phyloP scores from a whole-genome alignment of 2,113 vertebrate species.

The Rattus rattus region DNA sequence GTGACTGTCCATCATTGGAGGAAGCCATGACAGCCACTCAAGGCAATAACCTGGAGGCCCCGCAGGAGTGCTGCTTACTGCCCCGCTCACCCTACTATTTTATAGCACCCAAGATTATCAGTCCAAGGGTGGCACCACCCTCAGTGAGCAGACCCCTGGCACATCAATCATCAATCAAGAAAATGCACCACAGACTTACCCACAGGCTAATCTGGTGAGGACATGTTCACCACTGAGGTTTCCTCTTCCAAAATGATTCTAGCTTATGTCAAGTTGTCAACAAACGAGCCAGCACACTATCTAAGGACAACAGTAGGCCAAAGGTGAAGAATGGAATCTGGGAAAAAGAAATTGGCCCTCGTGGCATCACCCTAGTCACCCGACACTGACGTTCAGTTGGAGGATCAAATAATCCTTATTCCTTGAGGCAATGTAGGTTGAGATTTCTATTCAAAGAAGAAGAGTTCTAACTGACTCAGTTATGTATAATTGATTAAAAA shows the following conservation, averaged over 20 bases:
- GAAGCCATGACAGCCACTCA: neutral
- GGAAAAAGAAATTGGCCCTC: neutral
- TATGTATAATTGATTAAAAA: slow-evolving; percentile 15
- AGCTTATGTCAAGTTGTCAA: neutral
- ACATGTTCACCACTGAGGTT: neutral
- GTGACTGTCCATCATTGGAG: neutral
- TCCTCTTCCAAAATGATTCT: neutral
- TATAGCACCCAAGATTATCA: neutral
- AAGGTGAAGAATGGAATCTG: neutral
- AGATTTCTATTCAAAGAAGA: slow-evolving; percentile 30
- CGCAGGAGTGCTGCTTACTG: neutral
- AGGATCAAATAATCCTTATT: neutral
- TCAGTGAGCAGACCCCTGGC: neutral
- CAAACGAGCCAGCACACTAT: neutral
- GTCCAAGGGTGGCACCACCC: neutral
- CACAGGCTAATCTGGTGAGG: neutral
- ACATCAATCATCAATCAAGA: neutral
- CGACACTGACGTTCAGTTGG: neutral
- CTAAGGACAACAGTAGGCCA: neutral
- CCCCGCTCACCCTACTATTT: neutral
- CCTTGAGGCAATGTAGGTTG: neutral
- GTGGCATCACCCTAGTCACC: neutral
- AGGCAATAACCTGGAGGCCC: neutral
- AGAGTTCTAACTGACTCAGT: neutral
- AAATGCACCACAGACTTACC: neutral